phyloP scores from a whole-genome alignment of 2,113 vertebrate genomes.

The Narcine bancroftii region DNA sequence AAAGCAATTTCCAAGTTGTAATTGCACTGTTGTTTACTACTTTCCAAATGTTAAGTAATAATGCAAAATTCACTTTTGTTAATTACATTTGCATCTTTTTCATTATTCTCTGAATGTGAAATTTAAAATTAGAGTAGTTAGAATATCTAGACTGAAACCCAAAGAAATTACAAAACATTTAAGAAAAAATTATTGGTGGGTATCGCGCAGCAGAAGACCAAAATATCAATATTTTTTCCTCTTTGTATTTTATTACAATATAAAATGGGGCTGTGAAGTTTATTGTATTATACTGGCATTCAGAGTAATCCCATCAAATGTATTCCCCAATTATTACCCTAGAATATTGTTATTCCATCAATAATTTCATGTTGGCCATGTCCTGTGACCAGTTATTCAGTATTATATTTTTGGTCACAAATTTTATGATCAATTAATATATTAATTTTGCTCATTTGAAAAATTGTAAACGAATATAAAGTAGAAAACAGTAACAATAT shows the following conservation, averaged over 20 bases:
- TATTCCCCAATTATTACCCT: no score
- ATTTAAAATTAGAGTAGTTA: background rate
- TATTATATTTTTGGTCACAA: background rate
- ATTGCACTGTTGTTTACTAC: background rate
- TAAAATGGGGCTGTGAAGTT: no score
- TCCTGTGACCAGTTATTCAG: background rate
- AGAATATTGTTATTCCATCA: no score
- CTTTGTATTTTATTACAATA: no score
- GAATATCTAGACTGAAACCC: background rate
- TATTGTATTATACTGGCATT: no score
- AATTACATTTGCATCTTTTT: background rate
- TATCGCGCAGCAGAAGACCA: no score
- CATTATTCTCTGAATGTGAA: background rate
- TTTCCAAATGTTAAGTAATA: background rate
- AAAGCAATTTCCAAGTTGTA: background rate
- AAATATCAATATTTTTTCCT: no score
- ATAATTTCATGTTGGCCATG: background rate
- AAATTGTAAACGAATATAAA: background rate
- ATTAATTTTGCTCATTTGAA: background rate
- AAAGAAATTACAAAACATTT: no score
- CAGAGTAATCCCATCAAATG: no score
- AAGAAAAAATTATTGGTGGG: no score
- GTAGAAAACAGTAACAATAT: background rate
- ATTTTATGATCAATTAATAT: background rate
- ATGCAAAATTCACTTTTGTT: background rate